Evolutionary conservation across 2,888 invertebrate genomes (phyloP).

Genomic region (Acronicta psi): DNA sequence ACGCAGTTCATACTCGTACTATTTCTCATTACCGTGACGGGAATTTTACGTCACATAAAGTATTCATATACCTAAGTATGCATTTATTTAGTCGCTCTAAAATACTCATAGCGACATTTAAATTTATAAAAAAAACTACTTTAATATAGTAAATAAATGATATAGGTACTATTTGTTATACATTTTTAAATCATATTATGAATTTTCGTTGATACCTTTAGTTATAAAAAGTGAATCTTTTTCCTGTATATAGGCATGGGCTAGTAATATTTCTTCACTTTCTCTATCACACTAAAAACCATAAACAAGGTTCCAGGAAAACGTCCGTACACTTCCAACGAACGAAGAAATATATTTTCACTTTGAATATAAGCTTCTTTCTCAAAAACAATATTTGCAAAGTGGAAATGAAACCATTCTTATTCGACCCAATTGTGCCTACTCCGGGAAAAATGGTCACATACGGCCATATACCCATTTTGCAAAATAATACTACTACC

Average conservation of each 20-base stretch:
- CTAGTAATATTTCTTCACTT: no score
- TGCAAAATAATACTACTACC: background rate
- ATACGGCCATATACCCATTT: background rate
- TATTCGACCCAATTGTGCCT: background rate
- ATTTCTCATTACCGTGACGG: background rate
- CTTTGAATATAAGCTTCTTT: background rate
- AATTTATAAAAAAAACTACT: no score
- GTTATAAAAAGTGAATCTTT: background rate
- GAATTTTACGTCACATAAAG: background rate
- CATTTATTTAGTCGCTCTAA: background rate
- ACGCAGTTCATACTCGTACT: no score
- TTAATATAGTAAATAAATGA: no score
- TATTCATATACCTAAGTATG: background rate
- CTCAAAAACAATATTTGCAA: slow-evolving; percentile 1
- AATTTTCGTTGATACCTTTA: no score
- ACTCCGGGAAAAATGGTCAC: background rate
- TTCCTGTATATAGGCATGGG: no score
- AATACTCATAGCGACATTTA: no score
- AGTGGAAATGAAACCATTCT: slow-evolving; percentile 1
- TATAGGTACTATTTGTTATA: no score
- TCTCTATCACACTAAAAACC: no score
- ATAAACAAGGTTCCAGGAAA: no score
- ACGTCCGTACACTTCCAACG: background rate
- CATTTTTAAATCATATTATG: no score
- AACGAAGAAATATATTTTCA: slow-evolving; percentile 3